A percentile compares a stretch with the other conserved stretches of the same genome.
phyloP scores from a whole-genome alignment of 2,888 invertebrate genomes.

The Cephus rjabovi region DNA sequence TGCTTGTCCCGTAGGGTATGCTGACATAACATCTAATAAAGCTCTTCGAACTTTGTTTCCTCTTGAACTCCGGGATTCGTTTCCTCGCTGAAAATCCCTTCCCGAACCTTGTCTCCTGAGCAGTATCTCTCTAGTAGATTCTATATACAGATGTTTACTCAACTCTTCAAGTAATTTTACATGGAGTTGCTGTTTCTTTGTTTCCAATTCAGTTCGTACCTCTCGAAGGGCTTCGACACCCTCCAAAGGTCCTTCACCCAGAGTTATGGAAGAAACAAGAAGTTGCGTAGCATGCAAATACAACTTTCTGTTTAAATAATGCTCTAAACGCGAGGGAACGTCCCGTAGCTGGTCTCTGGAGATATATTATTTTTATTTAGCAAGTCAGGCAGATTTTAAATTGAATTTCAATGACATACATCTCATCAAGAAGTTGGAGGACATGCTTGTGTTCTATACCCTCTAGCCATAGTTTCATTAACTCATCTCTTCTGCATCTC shows the following conservation, averaged over 20 bases:
- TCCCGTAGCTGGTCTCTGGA: conserved; percentile 80
- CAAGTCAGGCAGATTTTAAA: background rate
- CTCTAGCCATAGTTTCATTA: conserved; percentile 94
- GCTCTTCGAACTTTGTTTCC: conserved; percentile 70
- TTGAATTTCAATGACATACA: conserved; percentile 70
- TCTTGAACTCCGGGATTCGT: conserved; percentile 70
- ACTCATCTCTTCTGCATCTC: conserved; percentile 90
- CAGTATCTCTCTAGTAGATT: conserved; percentile 70
- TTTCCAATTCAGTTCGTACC: conserved; percentile 79
- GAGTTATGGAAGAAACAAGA: conserved; percentile 76
- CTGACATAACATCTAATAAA: conserved; percentile 68
- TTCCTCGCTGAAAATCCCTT: conserved; percentile 72
- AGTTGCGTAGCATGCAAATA: conserved; percentile 89
- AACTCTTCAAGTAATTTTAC: conserved; percentile 78
- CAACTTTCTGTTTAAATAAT: conserved; percentile 77
- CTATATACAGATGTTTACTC: conserved; percentile 77
- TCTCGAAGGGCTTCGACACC: conserved; percentile 88
- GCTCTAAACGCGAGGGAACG: conserved; percentile 77
- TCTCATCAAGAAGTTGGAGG: conserved; percentile 87
- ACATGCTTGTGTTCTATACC: conserved; percentile 96
- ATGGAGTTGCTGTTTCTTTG: conserved; percentile 77
- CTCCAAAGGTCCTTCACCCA: conserved; percentile 79
- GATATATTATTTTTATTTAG: conserved; percentile 18
- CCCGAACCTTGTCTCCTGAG: conserved; percentile 75
- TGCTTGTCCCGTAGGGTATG: conserved; percentile 42